phyloP scores from a whole-genome alignment of 2,113 vertebrate genomes.

The Aix galericulata region DNA sequence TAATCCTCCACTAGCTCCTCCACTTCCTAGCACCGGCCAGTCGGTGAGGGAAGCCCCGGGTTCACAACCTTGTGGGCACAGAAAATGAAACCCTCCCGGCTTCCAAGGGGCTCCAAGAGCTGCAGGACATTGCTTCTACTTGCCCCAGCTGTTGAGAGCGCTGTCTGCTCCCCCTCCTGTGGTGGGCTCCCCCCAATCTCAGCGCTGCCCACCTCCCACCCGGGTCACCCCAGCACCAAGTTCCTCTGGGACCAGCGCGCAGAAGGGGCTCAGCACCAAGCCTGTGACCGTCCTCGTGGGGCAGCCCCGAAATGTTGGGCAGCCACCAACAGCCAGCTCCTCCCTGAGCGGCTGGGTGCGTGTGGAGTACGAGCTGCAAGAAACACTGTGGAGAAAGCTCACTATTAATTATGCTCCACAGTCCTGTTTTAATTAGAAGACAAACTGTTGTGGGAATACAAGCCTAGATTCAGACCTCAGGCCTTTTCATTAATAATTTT shows the following conservation, averaged over 20 bases:
- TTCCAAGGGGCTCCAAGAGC: rapidly evolving
- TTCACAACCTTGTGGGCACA: background rate
- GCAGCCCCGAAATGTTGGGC: background rate
- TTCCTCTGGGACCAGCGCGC: background rate
- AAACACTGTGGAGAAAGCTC: constrained; percentile 14
- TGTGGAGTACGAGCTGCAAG: background rate
- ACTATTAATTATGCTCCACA: constrained; percentile 61
- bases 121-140: background rate
- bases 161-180: background rate
- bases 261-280: background rate
- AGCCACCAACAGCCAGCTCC: background rate
- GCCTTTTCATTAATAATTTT: constrained; percentile 45
- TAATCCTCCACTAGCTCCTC: background rate
- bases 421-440: constrained; percentile 68
- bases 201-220: rapidly evolving
- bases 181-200: rapidly evolving
- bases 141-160: background rate
- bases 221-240: background rate
- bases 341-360: rapidly evolving
- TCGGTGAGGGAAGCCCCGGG: background rate
- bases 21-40: background rate
- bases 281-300: background rate
- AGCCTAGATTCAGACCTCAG: constrained; percentile 52
- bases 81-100: background rate
- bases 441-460: constrained; percentile 66